Evolutionary conservation across 1,140 invertebrate species (phyloP).

Genomic region (Nasonia giraulti): DNA sequence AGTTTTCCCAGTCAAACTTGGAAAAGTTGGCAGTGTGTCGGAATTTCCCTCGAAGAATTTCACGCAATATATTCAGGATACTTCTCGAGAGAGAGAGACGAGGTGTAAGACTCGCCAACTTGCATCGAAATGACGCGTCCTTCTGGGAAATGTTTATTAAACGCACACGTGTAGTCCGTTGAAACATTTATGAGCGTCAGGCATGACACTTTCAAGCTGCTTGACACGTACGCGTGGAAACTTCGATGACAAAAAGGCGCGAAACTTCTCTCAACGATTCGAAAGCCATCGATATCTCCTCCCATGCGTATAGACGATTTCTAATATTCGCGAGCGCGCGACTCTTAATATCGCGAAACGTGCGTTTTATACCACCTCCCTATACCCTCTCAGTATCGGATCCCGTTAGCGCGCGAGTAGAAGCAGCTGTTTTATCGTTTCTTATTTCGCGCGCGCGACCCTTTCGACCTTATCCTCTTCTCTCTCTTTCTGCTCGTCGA

Average conservation of each 20-base stretch:
- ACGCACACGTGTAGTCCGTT: neutral
- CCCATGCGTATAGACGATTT: constrained; percentile 25
- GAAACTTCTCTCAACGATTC: neutral
- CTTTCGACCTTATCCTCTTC: neutral
- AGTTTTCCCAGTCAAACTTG: constrained; percentile 37
- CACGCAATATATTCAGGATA: constrained; percentile 43
- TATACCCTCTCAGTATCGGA: neutral
- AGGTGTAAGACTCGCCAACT: constrained; percentile 15
- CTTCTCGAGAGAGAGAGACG: constrained; percentile 1
- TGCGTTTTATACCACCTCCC: constrained; percentile 22
- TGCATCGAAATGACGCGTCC: neutral
- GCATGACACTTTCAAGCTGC: neutral
- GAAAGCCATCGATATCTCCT: neutral
- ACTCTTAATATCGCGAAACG: constrained; percentile 34
- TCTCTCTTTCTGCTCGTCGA: constrained; percentile 10
- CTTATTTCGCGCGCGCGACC: constrained; percentile 31
- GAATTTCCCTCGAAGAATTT: constrained; percentile 32
- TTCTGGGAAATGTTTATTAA: neutral
- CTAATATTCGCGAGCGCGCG: constrained; percentile 31
- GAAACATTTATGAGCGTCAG: neutral
- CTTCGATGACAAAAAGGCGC: neutral
- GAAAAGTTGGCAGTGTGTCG: constrained; percentile 29
- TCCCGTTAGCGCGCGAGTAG: constrained; percentile 12
- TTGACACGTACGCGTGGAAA: neutral
- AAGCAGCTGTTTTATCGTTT: constrained; percentile 37